A percentile compares a stretch with the other conserved stretches of the same genome.
These are phyloP conservation scores for Distichodus sexfasciatus DNA, from an alignment of 2,797 vertebrate genomes.

Conservation along the genomic window DNA sequence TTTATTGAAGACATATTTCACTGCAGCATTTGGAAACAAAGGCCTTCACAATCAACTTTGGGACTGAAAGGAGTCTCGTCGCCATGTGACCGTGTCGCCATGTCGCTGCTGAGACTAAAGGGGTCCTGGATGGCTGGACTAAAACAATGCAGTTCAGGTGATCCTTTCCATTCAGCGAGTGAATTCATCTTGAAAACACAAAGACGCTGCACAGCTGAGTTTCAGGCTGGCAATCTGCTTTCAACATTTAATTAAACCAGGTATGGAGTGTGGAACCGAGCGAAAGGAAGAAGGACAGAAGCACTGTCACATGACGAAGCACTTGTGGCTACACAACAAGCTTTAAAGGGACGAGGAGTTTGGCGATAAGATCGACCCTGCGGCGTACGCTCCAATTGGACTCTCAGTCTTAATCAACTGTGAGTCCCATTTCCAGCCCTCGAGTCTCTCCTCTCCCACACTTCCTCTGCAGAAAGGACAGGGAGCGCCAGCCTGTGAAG, in stretches of 20 bases:
- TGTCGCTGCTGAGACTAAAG: neutral
- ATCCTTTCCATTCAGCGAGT: constrained; percentile 1
- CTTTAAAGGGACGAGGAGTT: constrained; percentile 7
- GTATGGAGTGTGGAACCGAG: neutral
- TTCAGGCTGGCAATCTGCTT: constrained; percentile 6
- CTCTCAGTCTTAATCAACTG: constrained; percentile 42
- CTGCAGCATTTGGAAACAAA: neutral
- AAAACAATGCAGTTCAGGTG: constrained; percentile 20
- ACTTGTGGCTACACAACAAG: constrained; percentile 35
- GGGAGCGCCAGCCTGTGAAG: too few species aligned
- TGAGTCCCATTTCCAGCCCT: constrained; percentile 8
- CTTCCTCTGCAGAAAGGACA: neutral
- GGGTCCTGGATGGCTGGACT: neutral
- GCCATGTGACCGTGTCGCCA: neutral
- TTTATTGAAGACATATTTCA: neutral
- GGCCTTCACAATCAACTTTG: neutral
- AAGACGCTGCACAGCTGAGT: neutral
- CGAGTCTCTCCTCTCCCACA: neutral
- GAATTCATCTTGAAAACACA: neutral
- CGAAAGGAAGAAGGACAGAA: constrained; percentile 1
- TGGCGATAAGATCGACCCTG: constrained; percentile 19
- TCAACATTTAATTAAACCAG: constrained; percentile 23
- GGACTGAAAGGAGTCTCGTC: neutral
- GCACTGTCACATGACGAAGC: constrained; percentile 1
- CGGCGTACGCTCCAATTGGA: constrained; percentile 25